Base-by-base conservation (phyloP, 1,140 invertebrate species). In the Kradibia gibbosae region DNA sequence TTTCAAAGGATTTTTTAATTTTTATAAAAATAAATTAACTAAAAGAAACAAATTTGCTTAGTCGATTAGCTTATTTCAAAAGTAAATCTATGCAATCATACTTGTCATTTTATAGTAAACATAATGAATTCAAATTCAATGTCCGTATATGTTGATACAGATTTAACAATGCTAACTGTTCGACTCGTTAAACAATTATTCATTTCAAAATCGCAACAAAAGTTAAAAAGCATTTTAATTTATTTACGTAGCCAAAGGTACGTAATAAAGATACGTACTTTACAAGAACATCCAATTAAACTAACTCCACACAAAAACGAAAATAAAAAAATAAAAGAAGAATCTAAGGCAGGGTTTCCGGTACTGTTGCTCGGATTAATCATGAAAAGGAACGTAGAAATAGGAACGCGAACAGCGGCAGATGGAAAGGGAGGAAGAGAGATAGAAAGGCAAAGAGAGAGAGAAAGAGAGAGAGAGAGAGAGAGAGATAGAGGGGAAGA, bases 291-390 rank as follows among this genome's bases (percentile, higher is more conserved):
- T 39, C 53, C 65, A 80, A 80, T 70, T 70, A 80, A 55, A 50
- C 45, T 48, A 42, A 60, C 67, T 34, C n/a, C 3, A n/a, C 34
- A 67, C 22, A 53, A 17, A 67, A 39, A 45, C 28, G 57, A 78
- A 45, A 73, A 67, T 78, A 60, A 39, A 76, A 15, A 31, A 60
- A 34, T 65, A 80, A 82, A 57, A 80, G 72, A 84, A 85, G 80
- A 84, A 81, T 83, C 82, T 82, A 84, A 84, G 25, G 48, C 82
- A 79, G 84, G 84, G 85, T 84, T 85, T 86, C 83, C 82, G 83
- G 39, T 50, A 71, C n/a, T 67, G 34, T 67, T 39, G 62, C 62
- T 67, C 7, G 55, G 78, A 65, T 77, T 81, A 81, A 79, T 84
- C 84, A 83, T 25, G 67, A 81, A 82, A 57, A 78, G 39, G 28